Evolutionary conservation across 2,113 vertebrate species (phyloP).

Genomic region (Gadus chalcogrammus): DNA sequence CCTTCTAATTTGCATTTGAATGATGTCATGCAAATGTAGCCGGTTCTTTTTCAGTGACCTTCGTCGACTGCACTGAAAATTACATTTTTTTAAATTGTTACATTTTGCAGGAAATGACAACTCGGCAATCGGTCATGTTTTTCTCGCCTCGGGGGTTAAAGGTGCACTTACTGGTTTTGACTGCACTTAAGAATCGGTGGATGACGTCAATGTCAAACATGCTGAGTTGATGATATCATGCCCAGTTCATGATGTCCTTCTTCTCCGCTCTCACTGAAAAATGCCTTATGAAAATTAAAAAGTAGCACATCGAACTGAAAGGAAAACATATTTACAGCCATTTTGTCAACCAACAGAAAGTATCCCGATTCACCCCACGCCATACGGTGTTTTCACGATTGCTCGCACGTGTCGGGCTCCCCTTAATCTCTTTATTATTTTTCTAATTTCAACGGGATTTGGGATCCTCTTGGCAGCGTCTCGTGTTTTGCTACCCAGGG

Average conservation of each 20-base stretch:
- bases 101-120: background rate
- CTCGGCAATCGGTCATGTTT: background rate
- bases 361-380: no score
- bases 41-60: conserved; percentile 13
- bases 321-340: no score
- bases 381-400: no score
- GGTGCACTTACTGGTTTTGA: background rate
- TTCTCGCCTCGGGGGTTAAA: background rate
- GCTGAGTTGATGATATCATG: background rate
- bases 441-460: no score
- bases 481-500: no score
- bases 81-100: no score
- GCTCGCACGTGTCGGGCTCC: no score
- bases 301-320: no score
- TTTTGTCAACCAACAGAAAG: no score
- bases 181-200: background rate
- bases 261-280: background rate
- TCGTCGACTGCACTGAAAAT: background rate
- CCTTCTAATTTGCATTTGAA: conserved; percentile 38
- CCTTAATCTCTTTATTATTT: no score
- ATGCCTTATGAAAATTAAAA: no score
- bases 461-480: no score
- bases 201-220: background rate
- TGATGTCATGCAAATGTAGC: conserved; percentile 35
- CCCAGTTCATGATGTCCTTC: background rate